Evolutionary conservation across 2,113 vertebrate species (phyloP).

Genomic region (Enhydra lutris): DNA sequence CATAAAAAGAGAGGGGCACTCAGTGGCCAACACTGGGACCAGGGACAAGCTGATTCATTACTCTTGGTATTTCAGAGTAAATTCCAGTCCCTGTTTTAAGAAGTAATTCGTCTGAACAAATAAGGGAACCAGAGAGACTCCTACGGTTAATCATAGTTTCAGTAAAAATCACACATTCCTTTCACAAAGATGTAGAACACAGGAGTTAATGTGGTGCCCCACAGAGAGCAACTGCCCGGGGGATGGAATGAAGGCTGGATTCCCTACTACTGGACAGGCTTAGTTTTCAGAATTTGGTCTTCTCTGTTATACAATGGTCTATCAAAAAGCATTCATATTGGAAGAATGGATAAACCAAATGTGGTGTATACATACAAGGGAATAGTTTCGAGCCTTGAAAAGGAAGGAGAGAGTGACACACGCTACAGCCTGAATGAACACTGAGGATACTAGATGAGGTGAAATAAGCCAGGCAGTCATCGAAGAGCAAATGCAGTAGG

Average conservation of each 20-base stretch:
- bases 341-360: not conserved
- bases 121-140: not conserved
- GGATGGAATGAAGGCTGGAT: not conserved
- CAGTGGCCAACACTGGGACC: not conserved
- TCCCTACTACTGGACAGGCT: not conserved
- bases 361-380: not conserved
- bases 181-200: constrained; percentile 14
- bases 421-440: not conserved
- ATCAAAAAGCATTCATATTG: not conserved
- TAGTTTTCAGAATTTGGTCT: constrained; percentile 27
- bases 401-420: constrained; percentile 17
- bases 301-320: not conserved
- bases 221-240: not conserved
- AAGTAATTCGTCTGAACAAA: constrained; percentile 39
- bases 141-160: not conserved
- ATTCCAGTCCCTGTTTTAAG: not conserved
- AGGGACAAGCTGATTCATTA: not conserved
- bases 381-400: not conserved
- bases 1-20: constrained; percentile 17
- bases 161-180: constrained; percentile 34
- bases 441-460: not conserved
- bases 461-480: not conserved
- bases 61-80: constrained; percentile 35
- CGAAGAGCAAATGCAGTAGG: not conserved
- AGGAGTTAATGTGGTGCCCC: not conserved